Percentiles rank a stretch among this genome's conserved stretches.
Evolutionary conservation across 2,888 invertebrate genomes (phyloP).

Genomic region (Heliconius charithonia): DNA sequence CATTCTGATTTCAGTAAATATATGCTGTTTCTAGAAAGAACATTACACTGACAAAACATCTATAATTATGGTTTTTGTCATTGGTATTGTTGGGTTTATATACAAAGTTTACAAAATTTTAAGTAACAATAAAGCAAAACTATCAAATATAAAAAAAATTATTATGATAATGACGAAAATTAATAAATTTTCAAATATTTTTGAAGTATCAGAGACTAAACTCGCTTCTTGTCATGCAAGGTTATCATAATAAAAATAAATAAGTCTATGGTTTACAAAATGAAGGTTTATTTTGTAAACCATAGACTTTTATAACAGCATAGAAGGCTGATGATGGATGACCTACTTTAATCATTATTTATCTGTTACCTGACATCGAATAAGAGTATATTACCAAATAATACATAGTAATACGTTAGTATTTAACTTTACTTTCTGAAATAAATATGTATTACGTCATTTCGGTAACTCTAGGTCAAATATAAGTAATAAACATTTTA

Average conservation of each 20-base stretch:
- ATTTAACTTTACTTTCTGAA: not conserved
- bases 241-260: not conserved
- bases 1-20: no score
- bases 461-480: not conserved
- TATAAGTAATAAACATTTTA: not conserved
- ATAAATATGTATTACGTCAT: not conserved
- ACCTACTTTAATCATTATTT: not conserved
- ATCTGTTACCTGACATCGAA: not conserved
- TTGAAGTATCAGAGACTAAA: not conserved
- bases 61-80: no score
- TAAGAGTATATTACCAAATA: not conserved
- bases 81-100: no score
- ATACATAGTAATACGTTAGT: not conserved
- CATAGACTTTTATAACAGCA: no score
- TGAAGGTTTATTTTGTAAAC: not conserved
- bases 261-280: not conserved
- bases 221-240: not conserved
- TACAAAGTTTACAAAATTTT: no score
- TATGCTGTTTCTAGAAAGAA: no score
- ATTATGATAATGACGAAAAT: no score
- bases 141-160: no score
- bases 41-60: no score
- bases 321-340: not conserved
- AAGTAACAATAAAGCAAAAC: no score
- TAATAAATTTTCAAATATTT: not conserved